Evolutionary conservation across 2,113 vertebrate genomes (phyloP), one percentile per base, ranked within the genome.

Genomic region (Pipa parva): DNA sequence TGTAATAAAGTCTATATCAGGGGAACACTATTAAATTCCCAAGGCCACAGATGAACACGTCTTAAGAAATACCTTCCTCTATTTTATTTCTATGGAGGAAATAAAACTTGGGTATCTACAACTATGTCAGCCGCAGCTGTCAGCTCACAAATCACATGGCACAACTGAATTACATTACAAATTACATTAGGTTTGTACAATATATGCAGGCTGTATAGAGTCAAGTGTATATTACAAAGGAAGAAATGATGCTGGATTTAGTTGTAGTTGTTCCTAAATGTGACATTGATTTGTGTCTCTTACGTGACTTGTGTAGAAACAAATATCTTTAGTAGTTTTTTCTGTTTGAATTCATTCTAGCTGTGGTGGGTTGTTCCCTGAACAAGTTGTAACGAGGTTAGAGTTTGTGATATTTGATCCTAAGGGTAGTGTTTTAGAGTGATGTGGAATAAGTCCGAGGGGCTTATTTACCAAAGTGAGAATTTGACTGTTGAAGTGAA

Each of bases 81-180:
- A 70, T 70, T 60, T 70, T 70, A 70, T 70, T 70, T 58, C 66
- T 61, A 70, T 54, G 66, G n/a, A 54, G 66, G 58, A 70, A 70
- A 70, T 70, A 70, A 70, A 70, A 70, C 66, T 70, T 70, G 52
- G 58, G 66, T 70, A 70, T 70, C 66, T 70, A 70, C 66, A 61
- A 54, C 57, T 58, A 70, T 70, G 66, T 70, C 66, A 70, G 58
- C 66, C 54, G 26, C 49, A 61, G 66, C 59, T 70, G 66, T 70
- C 66, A 70, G 66, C 48, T 61, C 66, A 58, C 66, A 70, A 70
- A 70, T 70, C 66, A 70, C 33, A 12, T 24, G 61, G 66, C 59
- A 60, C 66, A 61, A 42, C 65, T 69, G 65, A 70, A 61, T 70
- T 70, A 61, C 66, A 70, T 70, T 70, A 70, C 66, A 70, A 70